A percentile compares a stretch with the other conserved stretches of the same genome.
These are phyloP conservation scores for Phasia obesa DNA, from an alignment of 2,888 invertebrate genomes.

Conservation along the genomic window DNA sequence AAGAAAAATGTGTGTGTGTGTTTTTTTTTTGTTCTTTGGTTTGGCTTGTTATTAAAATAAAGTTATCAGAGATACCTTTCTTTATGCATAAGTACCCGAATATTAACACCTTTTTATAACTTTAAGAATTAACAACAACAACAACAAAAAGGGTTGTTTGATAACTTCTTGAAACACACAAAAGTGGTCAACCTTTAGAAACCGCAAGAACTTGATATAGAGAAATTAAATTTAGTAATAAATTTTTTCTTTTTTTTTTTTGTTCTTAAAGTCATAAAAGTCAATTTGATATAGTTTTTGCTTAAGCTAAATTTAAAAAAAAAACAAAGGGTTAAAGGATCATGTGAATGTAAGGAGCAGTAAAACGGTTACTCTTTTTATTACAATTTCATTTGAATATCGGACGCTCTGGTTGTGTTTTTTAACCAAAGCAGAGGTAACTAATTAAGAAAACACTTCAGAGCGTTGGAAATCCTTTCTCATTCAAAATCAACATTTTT, in stretches of 20 bases:
- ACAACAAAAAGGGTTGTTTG: slow-evolving; percentile 44
- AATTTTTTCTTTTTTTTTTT: slow-evolving; percentile 54
- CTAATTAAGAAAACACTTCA: slow-evolving; percentile 61
- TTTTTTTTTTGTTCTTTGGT: slow-evolving; percentile 61
- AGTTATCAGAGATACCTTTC: slow-evolving; percentile 73
- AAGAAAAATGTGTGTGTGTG: slow-evolving; percentile 76
- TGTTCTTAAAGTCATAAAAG: slow-evolving; percentile 41
- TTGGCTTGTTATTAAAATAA: slow-evolving; percentile 74
- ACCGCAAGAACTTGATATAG: slow-evolving; percentile 73
- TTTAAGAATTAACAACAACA: background rate
- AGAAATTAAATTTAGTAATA: slow-evolving; percentile 55
- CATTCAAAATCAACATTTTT: background rate
- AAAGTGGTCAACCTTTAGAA: slow-evolving; percentile 79
- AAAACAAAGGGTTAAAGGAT: slow-evolving; percentile 75
- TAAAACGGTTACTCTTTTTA: too few species aligned
- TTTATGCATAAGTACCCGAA: background rate
- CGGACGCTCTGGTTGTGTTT: background rate
- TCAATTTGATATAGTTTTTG: slow-evolving; percentile 45
- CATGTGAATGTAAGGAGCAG: slow-evolving; percentile 57
- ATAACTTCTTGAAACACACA: background rate
- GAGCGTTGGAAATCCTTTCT: too few species aligned
- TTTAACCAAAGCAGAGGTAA: background rate
- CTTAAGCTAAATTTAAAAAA: background rate
- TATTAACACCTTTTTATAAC: slow-evolving; percentile 60
- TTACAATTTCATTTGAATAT: slow-evolving; percentile 53